Evolutionary conservation across 1,140 invertebrate genomes (phyloP).

Genomic region (Leptopilina clavipes): DNA sequence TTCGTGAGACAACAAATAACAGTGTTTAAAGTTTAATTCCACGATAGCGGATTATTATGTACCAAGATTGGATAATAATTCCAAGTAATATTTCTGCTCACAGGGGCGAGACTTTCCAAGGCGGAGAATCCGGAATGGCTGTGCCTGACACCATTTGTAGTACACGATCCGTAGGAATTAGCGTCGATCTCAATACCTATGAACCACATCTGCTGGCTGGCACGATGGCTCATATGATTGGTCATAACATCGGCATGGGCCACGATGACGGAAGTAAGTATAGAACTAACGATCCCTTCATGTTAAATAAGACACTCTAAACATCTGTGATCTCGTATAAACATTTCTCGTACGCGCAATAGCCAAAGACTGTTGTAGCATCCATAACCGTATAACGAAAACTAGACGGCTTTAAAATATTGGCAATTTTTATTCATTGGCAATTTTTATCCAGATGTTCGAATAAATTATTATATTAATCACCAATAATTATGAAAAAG

Average conservation of each 20-base stretch:
- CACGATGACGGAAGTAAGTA: slow-evolving; percentile 91
- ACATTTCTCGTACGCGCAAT: neutral
- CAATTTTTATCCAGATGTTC: too few relatives aligned
- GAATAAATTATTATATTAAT: too few relatives aligned
- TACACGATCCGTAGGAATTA: slow-evolving; percentile 91
- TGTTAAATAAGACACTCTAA: slow-evolving; percentile 12
- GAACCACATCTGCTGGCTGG: slow-evolving; percentile 94
- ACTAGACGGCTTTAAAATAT: neutral
- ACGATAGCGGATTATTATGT: too few relatives aligned
- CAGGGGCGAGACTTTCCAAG: slow-evolving; percentile 88
- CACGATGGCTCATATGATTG: slow-evolving; percentile 97
- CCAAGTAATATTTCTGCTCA: slow-evolving; percentile 51
- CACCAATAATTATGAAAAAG: too few relatives aligned
- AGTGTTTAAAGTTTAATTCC: too few relatives aligned
- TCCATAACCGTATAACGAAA: neutral
- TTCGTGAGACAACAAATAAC: too few relatives aligned
- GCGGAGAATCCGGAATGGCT: slow-evolving; percentile 92
- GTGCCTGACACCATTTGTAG: slow-evolving; percentile 94
- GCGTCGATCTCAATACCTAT: slow-evolving; percentile 92
- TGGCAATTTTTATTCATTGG: neutral
- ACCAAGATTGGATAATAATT: too few relatives aligned
- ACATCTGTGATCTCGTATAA: neutral
- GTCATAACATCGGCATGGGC: slow-evolving; percentile 95
- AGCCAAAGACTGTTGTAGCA: neutral
- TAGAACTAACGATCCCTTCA: slow-evolving; percentile 22